Evolutionary conservation across 2,797 vertebrate species (phyloP).

Genomic region (Agapornis canus): DNA sequence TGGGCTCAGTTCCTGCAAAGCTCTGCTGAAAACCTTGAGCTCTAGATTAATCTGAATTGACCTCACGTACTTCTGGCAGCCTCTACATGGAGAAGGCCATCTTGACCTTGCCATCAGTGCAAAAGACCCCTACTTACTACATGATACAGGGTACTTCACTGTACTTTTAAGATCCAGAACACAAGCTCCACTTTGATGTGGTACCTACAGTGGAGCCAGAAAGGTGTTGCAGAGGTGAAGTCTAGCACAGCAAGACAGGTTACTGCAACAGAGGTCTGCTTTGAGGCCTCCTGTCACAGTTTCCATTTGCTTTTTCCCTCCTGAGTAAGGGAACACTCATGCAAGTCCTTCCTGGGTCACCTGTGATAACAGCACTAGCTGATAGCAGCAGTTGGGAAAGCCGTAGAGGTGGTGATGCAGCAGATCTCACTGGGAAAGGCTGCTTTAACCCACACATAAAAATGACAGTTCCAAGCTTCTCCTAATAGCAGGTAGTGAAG

Average conservation of each 20-base stretch:
- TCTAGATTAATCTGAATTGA: not conserved
- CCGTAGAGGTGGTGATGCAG: not conserved
- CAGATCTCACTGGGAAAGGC: not conserved
- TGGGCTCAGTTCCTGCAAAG: not conserved
- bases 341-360: not conserved
- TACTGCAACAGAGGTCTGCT: not conserved
- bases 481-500: rapidly evolving
- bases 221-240: not conserved
- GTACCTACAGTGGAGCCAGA: not conserved
- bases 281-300: no score
- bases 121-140: not conserved
- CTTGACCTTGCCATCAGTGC: not conserved
- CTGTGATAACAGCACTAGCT: not conserved
- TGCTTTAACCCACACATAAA: not conserved
- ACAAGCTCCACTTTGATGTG: rapidly evolving
- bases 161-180: not conserved
- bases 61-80: not conserved
- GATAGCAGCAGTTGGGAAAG: not conserved
- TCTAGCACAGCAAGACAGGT: not conserved
- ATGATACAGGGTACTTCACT: not conserved
- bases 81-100: not conserved
- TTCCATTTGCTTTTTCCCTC: rapidly evolving
- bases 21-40: not conserved
- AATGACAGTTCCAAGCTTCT: not conserved
- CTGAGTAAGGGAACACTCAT: not conserved